phyloP scores from a whole-genome alignment of 1,140 invertebrate genomes.

The Aricia agestis region DNA sequence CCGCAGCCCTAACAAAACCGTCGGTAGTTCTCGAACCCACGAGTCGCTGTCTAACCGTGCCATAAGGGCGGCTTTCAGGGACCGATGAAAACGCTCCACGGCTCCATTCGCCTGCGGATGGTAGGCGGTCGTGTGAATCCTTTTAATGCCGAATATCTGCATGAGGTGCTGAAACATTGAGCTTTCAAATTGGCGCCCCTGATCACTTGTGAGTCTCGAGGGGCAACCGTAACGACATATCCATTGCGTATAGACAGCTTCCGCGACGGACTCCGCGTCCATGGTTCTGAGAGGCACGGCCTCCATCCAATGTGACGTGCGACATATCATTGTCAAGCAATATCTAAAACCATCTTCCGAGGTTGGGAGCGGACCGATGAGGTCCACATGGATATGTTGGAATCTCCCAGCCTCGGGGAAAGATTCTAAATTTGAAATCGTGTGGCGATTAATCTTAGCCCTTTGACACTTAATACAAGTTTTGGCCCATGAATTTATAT shows the following conservation, averaged over 20 bases:
- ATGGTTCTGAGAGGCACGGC: no score
- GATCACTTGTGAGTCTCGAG: neutral
- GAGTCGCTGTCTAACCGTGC: neutral
- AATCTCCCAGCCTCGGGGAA: neutral
- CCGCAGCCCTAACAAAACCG: neutral
- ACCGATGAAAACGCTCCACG: neutral
- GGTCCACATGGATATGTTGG: neutral
- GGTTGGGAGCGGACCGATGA: neutral
- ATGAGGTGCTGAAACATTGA: neutral
- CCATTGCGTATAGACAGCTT: no score
- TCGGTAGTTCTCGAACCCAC: neutral
- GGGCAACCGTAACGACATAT: no score
- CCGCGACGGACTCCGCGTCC: no score
- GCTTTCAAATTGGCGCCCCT: neutral
- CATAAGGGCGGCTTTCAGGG: neutral
- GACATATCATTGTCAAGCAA: neutral
- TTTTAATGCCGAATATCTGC: neutral
- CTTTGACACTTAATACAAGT: no score
- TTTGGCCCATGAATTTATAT: no score
- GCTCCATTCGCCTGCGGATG: neutral
- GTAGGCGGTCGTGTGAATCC: neutral
- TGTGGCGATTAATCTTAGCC: slow-evolving; percentile 26
- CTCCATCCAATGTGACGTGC: neutral
- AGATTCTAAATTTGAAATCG: neutral
- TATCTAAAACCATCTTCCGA: neutral